Conservation (phyloP, 2,888 invertebrate species). For the Pecten maximus region DNA sequence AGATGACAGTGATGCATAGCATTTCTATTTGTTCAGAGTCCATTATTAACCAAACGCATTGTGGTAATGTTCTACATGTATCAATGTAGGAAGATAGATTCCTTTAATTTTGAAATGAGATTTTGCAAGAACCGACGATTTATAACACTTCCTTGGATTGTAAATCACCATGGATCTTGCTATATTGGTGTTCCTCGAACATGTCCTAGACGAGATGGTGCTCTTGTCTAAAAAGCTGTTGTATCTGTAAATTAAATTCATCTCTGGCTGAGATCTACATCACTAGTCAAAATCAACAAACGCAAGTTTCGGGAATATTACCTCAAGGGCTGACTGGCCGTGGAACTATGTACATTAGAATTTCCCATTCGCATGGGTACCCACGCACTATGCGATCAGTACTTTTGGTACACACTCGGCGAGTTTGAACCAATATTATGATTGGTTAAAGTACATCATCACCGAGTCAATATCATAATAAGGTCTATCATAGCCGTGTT, state of each 20-base stretch:
- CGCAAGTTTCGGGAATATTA: neutral
- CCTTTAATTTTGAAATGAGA: slow-evolving; percentile 21
- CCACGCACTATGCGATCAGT: neutral
- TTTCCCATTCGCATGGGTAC: neutral
- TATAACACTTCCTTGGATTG: neutral
- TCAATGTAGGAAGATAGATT: neutral
- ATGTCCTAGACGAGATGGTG: neutral
- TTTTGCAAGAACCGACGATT: neutral
- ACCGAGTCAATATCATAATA: neutral
- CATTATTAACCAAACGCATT: neutral
- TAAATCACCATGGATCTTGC: neutral
- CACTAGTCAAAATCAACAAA: neutral
- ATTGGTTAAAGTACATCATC: neutral
- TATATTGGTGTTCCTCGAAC: neutral
- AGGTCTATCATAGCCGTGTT: neutral
- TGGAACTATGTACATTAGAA: neutral
- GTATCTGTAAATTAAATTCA: neutral
- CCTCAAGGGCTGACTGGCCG: neutral
- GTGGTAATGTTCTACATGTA: neutral
- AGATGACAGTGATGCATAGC: neutral
- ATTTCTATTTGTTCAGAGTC: neutral
- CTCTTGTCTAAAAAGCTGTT: neutral
- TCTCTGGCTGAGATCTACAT: neutral
- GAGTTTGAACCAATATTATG: neutral
- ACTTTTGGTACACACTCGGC: neutral